phyloP scores from a whole-genome alignment of 2,113 vertebrate species.

The Psophia crepitans region DNA sequence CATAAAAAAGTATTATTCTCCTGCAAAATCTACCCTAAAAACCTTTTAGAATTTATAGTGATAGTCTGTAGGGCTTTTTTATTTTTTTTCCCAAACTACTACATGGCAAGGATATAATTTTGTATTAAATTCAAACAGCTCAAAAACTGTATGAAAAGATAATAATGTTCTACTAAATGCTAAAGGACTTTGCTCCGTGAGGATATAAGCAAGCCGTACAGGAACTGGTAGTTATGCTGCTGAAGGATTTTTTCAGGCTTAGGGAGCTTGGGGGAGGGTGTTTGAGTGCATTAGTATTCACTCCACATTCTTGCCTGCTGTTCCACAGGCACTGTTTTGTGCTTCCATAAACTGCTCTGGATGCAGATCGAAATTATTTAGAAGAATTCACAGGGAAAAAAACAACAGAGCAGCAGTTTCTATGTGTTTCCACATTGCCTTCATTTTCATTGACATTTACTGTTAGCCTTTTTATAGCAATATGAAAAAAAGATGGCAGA shows the following conservation, averaged over 20 bases:
- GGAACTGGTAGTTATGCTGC: neutral
- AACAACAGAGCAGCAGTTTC: conserved; percentile 7
- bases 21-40: conserved; percentile 3
- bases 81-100: neutral
- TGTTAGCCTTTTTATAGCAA: conserved; percentile 37
- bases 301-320: conserved; percentile 29
- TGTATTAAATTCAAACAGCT: neutral
- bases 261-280: conserved; percentile 8
- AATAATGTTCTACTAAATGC: conserved; percentile 18
- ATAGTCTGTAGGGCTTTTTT: neutral
- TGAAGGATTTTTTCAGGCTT: conserved; percentile 50
- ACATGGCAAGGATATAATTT: neutral
- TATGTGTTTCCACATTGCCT: neutral
- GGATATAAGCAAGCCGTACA: conserved; percentile 2
- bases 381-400: neutral
- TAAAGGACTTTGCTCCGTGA: neutral
- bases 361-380: conserved; percentile 48
- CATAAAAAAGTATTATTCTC: neutral
- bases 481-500: conserved; percentile 28
- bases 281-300: conserved; percentile 46
- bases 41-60: neutral
- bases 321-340: conserved; percentile 39
- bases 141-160: neutral
- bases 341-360: conserved; percentile 43
- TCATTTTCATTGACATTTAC: conserved; percentile 38